Percentiles rank a stretch among this genome's conserved stretches.
Conservation (phyloP, 1,140 invertebrate genomes). For the Manduca sexta region DNA sequence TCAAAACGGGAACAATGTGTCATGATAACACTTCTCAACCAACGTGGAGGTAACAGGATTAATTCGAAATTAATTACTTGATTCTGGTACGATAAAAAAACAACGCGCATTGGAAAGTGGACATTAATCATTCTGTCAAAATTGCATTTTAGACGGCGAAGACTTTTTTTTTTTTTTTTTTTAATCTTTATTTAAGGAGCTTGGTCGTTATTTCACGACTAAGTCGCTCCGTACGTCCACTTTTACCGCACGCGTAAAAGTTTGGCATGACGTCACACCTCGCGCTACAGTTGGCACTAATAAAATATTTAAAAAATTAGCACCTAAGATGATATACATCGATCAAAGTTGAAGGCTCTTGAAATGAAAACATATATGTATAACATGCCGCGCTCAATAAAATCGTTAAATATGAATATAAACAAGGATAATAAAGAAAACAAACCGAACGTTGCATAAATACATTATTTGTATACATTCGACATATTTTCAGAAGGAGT, state of each 20-base stretch:
- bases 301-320: too few relatives aligned
- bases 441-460: neutral
- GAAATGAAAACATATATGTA: neutral
- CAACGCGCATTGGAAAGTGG: too few relatives aligned
- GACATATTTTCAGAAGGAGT: neutral
- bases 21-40: neutral
- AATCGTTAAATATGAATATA: neutral
- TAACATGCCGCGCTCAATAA: neutral
- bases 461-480: neutral
- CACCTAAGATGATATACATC: neutral
- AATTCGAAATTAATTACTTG: conserved; percentile 6
- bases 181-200: too few relatives aligned
- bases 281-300: too few relatives aligned
- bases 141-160: too few relatives aligned
- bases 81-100: too few relatives aligned
- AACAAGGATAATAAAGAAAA: neutral
- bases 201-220: too few relatives aligned
- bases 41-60: conserved; percentile 2
- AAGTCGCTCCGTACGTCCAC: too few relatives aligned
- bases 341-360: neutral
- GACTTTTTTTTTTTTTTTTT: too few relatives aligned
- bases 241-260: too few relatives aligned
- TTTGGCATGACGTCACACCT: too few relatives aligned
- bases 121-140: too few relatives aligned
- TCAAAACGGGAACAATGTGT: neutral